Percentiles rank a stretch among this genome's conserved stretches.
Conservation (phyloP, 2,888 invertebrate species). For the Subacronicta megacephala region DNA sequence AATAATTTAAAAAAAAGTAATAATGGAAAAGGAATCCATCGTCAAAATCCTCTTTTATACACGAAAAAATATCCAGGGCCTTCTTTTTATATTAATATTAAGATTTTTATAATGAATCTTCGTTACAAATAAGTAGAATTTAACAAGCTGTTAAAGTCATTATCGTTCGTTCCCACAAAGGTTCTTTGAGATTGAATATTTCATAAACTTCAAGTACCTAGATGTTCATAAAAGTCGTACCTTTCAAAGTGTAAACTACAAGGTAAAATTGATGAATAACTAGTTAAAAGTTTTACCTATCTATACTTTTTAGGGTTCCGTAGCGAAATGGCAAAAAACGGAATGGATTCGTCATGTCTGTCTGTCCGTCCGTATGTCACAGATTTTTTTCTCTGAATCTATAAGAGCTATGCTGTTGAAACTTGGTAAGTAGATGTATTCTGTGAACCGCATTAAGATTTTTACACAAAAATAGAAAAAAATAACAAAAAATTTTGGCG, state of each 20-base stretch:
- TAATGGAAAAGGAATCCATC: neutral
- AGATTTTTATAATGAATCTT: neutral
- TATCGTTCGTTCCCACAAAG: neutral
- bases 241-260: neutral
- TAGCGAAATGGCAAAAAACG: too few relatives aligned
- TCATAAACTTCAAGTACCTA: neutral
- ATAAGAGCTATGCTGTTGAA: too few relatives aligned
- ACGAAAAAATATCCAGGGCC: neutral
- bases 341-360: too few relatives aligned
- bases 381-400: too few relatives aligned
- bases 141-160: neutral
- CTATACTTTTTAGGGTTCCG: too few relatives aligned
- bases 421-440: too few relatives aligned
- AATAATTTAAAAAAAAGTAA: constrained; percentile 10
- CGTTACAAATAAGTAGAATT: neutral
- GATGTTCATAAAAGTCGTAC: neutral
- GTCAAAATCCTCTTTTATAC: neutral
- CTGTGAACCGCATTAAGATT: too few relatives aligned
- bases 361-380: too few relatives aligned
- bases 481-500: too few relatives aligned
- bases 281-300: neutral
- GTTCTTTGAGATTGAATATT: neutral
- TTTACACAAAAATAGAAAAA: too few relatives aligned
- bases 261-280: neutral
- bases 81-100: neutral